Conservation (phyloP, 1,140 invertebrate species). For the Solenopsis invicta region DNA sequence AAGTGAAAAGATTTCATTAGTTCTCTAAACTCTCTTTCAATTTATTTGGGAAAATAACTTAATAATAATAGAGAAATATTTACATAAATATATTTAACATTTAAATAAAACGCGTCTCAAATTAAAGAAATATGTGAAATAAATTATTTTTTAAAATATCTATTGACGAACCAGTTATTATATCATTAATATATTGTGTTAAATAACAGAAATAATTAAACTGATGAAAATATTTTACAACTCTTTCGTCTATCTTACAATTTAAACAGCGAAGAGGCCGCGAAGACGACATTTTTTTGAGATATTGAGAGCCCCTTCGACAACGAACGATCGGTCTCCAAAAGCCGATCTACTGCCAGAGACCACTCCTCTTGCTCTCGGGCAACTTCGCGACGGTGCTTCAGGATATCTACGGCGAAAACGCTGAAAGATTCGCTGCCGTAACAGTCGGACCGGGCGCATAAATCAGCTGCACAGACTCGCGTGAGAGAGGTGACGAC, state of each 20-base stretch:
- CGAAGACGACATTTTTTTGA: neutral
- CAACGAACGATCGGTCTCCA: conserved; percentile 71
- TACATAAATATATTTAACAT: neutral
- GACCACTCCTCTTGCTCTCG: conserved; percentile 36
- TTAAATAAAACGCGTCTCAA: neutral
- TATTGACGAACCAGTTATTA: neutral
- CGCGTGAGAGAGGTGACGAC: conserved; percentile 67
- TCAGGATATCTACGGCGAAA: conserved; percentile 67
- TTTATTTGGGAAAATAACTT: conserved; percentile 18
- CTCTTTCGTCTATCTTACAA: neutral
- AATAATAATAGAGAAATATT: conserved; percentile 16
- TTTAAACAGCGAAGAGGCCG: conserved; percentile 1
- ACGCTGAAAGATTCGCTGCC: conserved; percentile 57
- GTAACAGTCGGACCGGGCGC: conserved; percentile 70
- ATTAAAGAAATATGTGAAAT: neutral
- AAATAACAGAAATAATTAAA: neutral
- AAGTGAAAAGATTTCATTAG: conserved; percentile 40
- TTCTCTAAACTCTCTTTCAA: conserved; percentile 32
- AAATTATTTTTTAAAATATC: neutral
- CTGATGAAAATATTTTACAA: neutral
- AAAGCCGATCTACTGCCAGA: conserved; percentile 62
- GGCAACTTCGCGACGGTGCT: conserved; percentile 64
- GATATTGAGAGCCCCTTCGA: conserved; percentile 50
- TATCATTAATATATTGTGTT: neutral
- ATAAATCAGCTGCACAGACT: conserved; percentile 74